These are phyloP conservation scores for Polydesmus complanatus DNA, from an alignment of 2,888 invertebrate species.

Conservation along the genomic window DNA sequence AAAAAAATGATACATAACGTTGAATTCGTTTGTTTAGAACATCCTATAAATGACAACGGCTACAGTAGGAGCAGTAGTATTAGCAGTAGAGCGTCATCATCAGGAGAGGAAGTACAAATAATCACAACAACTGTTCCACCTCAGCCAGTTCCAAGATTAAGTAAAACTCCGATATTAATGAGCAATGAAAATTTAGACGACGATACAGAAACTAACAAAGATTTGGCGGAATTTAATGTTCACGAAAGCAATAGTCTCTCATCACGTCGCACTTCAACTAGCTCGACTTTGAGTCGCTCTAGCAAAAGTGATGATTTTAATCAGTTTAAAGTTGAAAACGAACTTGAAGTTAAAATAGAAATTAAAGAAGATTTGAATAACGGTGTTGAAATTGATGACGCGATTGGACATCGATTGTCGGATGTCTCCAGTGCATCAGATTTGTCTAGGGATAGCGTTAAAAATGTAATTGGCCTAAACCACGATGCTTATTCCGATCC, in stretches of 20 bases:
- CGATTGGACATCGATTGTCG: not conserved
- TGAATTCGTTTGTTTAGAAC: too few species aligned
- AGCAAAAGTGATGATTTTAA: too few species aligned
- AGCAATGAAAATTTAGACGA: not conserved
- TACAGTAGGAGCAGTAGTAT: not conserved
- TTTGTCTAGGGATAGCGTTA: not conserved
- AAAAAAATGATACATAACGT: too few species aligned
- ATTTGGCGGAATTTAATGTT: not conserved
- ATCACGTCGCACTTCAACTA: not conserved
- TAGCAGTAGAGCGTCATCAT: not conserved
- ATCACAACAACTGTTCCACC: not conserved
- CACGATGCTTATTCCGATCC: not conserved
- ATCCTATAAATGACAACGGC: too few species aligned
- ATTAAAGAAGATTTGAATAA: not conserved
- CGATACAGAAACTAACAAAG: too few species aligned
- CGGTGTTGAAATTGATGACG: not conserved
- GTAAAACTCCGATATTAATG: not conserved
- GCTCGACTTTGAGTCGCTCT: not conserved
- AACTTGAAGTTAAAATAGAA: not conserved
- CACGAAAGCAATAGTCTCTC: not conserved
- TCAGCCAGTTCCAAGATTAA: not conserved
- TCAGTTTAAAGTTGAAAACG: not conserved
- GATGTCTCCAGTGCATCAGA: not conserved
- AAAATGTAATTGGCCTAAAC: not conserved
- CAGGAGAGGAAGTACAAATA: not conserved